Percentiles rank a stretch among this genome's conserved stretches.
Evolutionary conservation across 2,888 invertebrate species (phyloP).

Genomic region (Diaperis boleti): DNA sequence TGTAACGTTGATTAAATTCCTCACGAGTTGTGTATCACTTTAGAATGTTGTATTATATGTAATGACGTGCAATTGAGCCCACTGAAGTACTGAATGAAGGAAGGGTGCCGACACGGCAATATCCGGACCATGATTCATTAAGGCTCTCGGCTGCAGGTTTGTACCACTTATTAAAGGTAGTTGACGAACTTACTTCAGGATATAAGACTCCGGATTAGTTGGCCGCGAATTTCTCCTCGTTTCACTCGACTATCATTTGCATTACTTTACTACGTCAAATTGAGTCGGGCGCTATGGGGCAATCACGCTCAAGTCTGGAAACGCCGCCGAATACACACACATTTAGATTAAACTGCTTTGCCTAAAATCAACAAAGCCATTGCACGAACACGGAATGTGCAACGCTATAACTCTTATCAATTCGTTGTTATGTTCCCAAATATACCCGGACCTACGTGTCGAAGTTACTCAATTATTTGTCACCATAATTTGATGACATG

Average conservation of each 20-base stretch:
- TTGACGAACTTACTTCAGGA: conserved; percentile 50
- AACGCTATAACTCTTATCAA: conserved; percentile 40
- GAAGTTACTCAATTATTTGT: too few relatives aligned
- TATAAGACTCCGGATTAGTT: conserved; percentile 50
- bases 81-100: conserved; percentile 33
- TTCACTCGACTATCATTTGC: conserved; percentile 54
- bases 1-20: conserved; percentile 43
- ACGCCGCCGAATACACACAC: conserved; percentile 37
- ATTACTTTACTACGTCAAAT: conserved; percentile 54
- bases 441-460: conserved; percentile 16
- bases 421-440: conserved; percentile 26
- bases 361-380: conserved; percentile 42
- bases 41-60: conserved; percentile 40
- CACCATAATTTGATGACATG: too few relatives aligned
- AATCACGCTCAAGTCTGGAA: conserved; percentile 38
- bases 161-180: conserved; percentile 53
- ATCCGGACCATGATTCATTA: conserved; percentile 58
- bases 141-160: conserved; percentile 48
- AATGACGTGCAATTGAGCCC: conserved; percentile 49
- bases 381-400: conserved; percentile 40
- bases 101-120: conserved; percentile 52
- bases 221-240: conserved; percentile 52
- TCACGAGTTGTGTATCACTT: conserved; percentile 38
- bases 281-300: conserved; percentile 46
- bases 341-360: conserved; percentile 39